Evolutionary conservation across 2,113 vertebrate genomes (phyloP).

Genomic region (zebrafish (Danio rerio)): GRCz12tu NC_133185.1:27052001-27052500

Average conservation of each 20-base stretch:
- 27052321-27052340: constrained; percentile 27
- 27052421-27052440: constrained; percentile 52
- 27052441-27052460: constrained; percentile 28
- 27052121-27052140: constrained; percentile 16
- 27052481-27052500: constrained; percentile 38
- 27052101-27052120: constrained; percentile 27
- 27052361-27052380: constrained; percentile 45
- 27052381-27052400: constrained; percentile 3
- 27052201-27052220: not conserved
- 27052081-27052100: constrained; percentile 9
- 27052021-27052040: too few species aligned
- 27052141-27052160: not conserved
- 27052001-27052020: too few species aligned
- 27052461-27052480: constrained; percentile 31
- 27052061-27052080: too few species aligned
- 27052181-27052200: not conserved
- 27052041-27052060: too few species aligned
- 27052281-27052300: not conserved
- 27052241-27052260: constrained; percentile 20
- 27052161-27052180: constrained; percentile 3
- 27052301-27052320: not conserved
- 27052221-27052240: constrained; percentile 39
- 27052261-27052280: constrained; percentile 27
- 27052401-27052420: constrained; percentile 35
- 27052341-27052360: constrained; percentile 51